Base-by-base conservation (phyloP, 2,888 invertebrate genomes). In the Dolichomitus sp. region DNA sequence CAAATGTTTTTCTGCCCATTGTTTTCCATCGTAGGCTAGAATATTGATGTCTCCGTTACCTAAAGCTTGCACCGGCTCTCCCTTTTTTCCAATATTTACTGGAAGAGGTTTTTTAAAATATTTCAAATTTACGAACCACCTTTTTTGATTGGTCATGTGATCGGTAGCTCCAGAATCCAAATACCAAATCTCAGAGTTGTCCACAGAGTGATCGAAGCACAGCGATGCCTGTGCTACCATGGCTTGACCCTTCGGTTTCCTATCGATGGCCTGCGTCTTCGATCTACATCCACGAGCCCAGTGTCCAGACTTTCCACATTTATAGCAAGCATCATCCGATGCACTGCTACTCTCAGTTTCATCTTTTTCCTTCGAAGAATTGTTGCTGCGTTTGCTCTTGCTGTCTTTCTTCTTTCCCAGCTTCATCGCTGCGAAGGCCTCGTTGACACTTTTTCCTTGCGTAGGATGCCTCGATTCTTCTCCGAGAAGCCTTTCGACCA, bases 81-180 rank as follows among this genome's bases (percentile, higher is more conserved):
- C 83, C 9, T 85, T 65, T 40, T 73, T 81, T 12, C 85, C 83
- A 1, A 86, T 59, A 33, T 61, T 27, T 17, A 85, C 80, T 12
- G 68, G 75, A 88, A 23, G 23, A 23, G 23, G 23, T 23, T 1
- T 23, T 23, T 23, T 23, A 23, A 23, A 23, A 23, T 23, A 23
- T 23, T 23, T 23, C 23, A 23, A 23, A 23, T 23, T 23, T 23
- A 23, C 23, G 2, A 23, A 23, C 84, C 84, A 88, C 23, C 74
- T 65, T 14, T 80, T 74, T n/a, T 81, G 73, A 27, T 76, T 81
- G 14, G 85, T 81, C 87, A 87, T 87, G 65, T 88, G 85, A 30
- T 86, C 81, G 0, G 80, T 84, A 17, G 87, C 88, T 7, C 87
- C 86, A 0, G 87, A 88, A 54, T 87, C 88, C n/a, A 87, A 17